Base-by-base conservation (phyloP, 2,797 vertebrate species). In the Sitta carolinensis region DNA sequence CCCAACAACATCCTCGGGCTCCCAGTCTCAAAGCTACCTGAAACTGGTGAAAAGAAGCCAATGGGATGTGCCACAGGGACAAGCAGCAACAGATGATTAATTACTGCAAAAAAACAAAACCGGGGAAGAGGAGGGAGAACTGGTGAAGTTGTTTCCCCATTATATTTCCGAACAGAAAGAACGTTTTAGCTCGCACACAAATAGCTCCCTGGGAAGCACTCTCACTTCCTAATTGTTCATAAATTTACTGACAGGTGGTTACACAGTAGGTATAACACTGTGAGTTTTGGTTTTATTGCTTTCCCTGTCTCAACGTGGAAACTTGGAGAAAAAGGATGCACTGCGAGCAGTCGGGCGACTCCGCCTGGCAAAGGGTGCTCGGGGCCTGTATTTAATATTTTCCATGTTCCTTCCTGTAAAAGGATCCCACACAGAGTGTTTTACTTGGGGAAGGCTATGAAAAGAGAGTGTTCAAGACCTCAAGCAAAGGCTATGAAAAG, bases 221-320 rank as follows among this genome's bases (percentile, higher is more conserved):
- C 97, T 96, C 79, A 69, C 96, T 97, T 97, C 96, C 97, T 98
- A 97, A 98, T 98, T 98, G 98, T 98, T 98, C 98, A 98, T 98
- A 98, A 98, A 98, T 98, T 98, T 97, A 91, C 97, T 97, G 97
- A 97, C 97, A 98, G 98, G 98, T 97, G 97, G 97, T 97, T 98
- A 97, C 97, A 96, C 97, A 96, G 97, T 97, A 97, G 97, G 97
- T 97, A 87, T 92, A 95, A 91, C 95, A 87, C 92, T 47, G 80
- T 61, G 95, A 97, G 97, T 96, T 97, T 97, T 4, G 10, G 83
- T 97, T 96, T 97, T 97, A 98, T 96, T 81, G 64, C 95, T 94
- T 95, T 94, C 87, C 78, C 82, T 32, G 52, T 94, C 96, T 97
- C 95, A 66, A 78, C 8, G 29, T 74, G 86, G 93, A 96, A 97